Evolutionary conservation across 2,797 vertebrate species (phyloP), one percentile per base, ranked within the genome.

Genomic region (Enteromius anoplus): DNA sequence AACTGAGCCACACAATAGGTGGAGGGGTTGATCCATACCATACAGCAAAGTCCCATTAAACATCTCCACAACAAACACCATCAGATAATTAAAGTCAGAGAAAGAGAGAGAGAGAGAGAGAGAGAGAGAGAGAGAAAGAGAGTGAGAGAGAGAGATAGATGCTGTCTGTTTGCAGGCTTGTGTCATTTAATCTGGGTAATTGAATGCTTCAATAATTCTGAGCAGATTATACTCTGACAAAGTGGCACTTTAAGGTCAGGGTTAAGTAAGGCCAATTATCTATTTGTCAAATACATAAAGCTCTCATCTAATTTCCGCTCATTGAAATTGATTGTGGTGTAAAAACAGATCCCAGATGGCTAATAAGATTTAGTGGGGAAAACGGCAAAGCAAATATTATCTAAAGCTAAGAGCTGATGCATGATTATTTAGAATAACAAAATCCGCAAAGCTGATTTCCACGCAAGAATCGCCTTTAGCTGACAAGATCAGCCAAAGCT

Each of bases 261-360:
- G 93, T 93, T 93, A 94, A 88, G 89, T 88, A 90, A 86, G 91
- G 92, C 93, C 93, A 94, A 93, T 95, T 93, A 95, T 95, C 93
- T 94, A 92, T 94, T 95, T 93, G 94, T 94, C 91, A 93, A 94
- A 95, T 93, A 93, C 92, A 93, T 92, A 94, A 92, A 93, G 92
- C 91, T 85, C 92, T 91, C 90, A 86, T 93, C 92, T 95, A 93
- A 94, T 95, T 94, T 94, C 87, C 90, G 90, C 90, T 93, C 92
- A 94, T 92, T 95, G 94, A 93, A 95, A 95, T 92, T 95, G 94
- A 96, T 94, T 93, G 92, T 93, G 93, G 93, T 93, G 91, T 94
- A 94, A 94, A 95, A 93, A 93, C 92, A 91, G 84, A 85, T 87
- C 92, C 92, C 92, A 94, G 93, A 94, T 94, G 93, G 94, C 91